Conservation (phyloP, 1,140 invertebrate genomes). For the Trachymyrmex septentrionalis region DNA sequence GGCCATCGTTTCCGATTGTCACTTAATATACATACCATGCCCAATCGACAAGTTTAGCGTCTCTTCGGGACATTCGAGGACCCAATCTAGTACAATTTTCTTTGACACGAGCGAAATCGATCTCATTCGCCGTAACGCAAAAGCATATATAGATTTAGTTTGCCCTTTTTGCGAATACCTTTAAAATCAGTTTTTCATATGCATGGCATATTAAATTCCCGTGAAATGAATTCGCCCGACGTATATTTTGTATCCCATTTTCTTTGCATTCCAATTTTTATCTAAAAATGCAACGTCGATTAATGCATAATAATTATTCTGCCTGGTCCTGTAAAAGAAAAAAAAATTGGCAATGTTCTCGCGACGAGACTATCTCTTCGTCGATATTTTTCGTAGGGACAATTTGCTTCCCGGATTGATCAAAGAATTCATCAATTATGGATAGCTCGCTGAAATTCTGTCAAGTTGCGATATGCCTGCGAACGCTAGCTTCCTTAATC, state of each 20-base stretch:
- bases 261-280: neutral
- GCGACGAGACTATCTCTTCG: neutral
- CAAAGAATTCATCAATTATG: neutral
- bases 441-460: neutral
- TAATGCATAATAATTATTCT: neutral
- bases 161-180: neutral
- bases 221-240: slow-evolving; percentile 22
- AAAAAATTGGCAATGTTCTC: neutral
- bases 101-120: slow-evolving; percentile 41
- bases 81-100: slow-evolving; percentile 26
- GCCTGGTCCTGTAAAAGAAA: neutral
- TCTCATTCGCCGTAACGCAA: neutral
- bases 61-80: neutral
- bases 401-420: neutral
- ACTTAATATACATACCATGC: slow-evolving; percentile 13
- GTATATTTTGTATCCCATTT: slow-evolving; percentile 5
- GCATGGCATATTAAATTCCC: slow-evolving; percentile 38
- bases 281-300: neutral
- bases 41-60: slow-evolving; percentile 25
- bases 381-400: neutral
- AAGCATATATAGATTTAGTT: neutral
- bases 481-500: neutral
- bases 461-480: neutral
- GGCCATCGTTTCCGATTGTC: neutral
- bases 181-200: slow-evolving; percentile 27